Base-by-base conservation (phyloP, 35 echinoderm and acorn worm species). In the Nesometra sesokonis region DNA sequence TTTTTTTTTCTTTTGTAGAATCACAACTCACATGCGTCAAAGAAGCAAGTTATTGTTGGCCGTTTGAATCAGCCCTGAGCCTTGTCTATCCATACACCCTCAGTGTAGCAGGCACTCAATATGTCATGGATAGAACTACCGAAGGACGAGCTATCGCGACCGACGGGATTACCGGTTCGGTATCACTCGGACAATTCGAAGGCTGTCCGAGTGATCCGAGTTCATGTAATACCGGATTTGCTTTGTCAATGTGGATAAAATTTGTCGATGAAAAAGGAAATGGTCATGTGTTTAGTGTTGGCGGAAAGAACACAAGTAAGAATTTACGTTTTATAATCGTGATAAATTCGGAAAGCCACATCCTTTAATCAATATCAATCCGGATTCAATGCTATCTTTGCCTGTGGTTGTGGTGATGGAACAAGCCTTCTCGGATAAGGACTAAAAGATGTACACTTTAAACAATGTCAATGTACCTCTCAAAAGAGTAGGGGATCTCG, bases 231-330 rank as follows among this genome's bases (percentile, higher is more conserved):
- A 77, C 90, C 34, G 94, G 94, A 0, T 82, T 97, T 80, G 91
- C 52, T 33, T 29, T 97, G 0, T 88, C 87, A 17, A 76, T 97
- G 36, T 97, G 94, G 94, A 81, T 97, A 3, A 93, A 93, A 82
- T n/a, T 97, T 5, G 80, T 84, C n/a, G 94, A 93, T 80, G 82
- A 86, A 23, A 87, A 36, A 9, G 78, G 80, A 29, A 23, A 21
- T 1, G 78, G 78, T 19, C 90, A 88, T 84, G 47, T 97, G 3
- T 38, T 93, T 2, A 90, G 91, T 7, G 82, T 88, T 30, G 94
- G 94, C 31, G 94, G 88, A 82, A 88, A 97, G 30, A 52, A 91
- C 31, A 46, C 57, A 78, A 80, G 94, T 97, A 83, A 86, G 78
- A 78, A 2, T 43, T 43, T 4, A 43, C 15, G 38, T 43, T 43